Conservation (phyloP, 37 sponge, comb jelly and placozoan species). For the Hormiphora californensis region DNA sequence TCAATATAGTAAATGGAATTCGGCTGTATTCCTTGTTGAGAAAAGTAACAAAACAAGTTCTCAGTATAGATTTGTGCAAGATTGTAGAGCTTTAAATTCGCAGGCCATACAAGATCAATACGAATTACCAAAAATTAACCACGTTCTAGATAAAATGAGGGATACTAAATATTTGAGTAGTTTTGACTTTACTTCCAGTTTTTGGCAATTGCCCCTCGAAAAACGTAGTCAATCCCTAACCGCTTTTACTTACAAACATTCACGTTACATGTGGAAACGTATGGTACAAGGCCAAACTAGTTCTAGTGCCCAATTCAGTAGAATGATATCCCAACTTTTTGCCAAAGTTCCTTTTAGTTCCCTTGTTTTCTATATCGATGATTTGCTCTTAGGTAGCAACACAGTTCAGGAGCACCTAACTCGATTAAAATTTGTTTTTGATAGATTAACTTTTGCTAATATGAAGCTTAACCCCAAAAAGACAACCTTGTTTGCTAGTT, state of each 20-base stretch:
- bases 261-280: conserved; percentile 14
- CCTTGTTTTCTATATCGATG: not conserved
- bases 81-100: not conserved
- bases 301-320: not conserved
- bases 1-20: not conserved
- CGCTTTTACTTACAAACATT: not conserved
- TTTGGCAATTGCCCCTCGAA: not conserved
- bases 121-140: conserved; percentile 32
- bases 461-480: not conserved
- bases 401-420: not conserved
- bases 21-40: not conserved
- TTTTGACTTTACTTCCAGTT: not conserved
- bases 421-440: not conserved
- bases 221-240: not conserved
- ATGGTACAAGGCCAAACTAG: not conserved
- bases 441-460: not conserved
- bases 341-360: not conserved
- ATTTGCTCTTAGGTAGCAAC: not conserved
- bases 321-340: not conserved
- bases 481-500: not conserved
- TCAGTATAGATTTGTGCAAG: conserved; percentile 26
- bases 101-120: conserved; percentile 9
- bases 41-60: not conserved
- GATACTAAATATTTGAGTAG: not conserved
- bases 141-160: conserved; percentile 1